phyloP scores from a whole-genome alignment of 2,888 invertebrate species.

The Xanthia togata region DNA sequence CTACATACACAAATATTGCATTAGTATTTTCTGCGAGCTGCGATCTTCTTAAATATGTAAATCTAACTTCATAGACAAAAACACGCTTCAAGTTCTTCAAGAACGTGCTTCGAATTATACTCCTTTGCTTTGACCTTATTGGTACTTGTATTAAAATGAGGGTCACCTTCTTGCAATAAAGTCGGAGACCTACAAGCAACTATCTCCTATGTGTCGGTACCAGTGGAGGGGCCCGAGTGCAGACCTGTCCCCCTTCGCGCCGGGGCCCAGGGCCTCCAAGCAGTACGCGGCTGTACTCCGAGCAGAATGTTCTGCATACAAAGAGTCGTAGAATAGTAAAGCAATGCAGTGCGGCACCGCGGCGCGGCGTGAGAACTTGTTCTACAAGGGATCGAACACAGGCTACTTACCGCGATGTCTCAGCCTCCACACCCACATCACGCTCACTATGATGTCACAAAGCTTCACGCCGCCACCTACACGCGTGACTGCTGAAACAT shows the following conservation, averaged over 20 bases:
- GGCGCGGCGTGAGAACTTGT: not conserved
- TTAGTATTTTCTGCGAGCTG: not conserved
- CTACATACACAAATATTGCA: not conserved
- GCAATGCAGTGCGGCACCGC: not conserved
- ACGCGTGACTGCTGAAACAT: not conserved
- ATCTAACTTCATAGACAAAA: not conserved
- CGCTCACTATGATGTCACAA: not conserved
- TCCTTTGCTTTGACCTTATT: not conserved
- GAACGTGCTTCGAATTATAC: not conserved
- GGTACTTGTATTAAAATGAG: conserved; percentile 1
- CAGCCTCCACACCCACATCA: not conserved
- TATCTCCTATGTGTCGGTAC: not conserved
- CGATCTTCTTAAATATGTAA: not conserved
- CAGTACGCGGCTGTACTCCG: not conserved
- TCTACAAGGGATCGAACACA: not conserved
- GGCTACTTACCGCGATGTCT: not conserved
- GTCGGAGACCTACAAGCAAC: not conserved
- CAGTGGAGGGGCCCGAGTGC: not conserved
- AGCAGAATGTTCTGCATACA: conserved; percentile 3
- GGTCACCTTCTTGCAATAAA: conserved; percentile 11
- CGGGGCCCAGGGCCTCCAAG: not conserved
- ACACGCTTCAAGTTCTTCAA: no score
- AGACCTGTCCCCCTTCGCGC: not conserved
- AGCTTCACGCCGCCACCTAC: not conserved
- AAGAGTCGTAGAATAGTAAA: conserved; percentile 34